phyloP scores from a whole-genome alignment of 1,140 invertebrate genomes.

The Artemia franciscana region DNA sequence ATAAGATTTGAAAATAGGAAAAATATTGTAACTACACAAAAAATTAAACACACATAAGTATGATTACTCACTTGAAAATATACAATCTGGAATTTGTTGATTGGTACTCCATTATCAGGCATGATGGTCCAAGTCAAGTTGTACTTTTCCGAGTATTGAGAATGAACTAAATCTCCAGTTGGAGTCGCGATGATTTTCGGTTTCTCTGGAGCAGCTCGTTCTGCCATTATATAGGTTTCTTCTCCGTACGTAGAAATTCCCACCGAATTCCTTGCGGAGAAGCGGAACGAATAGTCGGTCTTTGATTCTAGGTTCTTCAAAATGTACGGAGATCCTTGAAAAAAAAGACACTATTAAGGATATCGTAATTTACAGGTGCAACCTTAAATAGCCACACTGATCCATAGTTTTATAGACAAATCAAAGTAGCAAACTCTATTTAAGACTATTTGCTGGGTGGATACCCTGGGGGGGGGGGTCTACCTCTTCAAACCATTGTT shows the following conservation, averaged over 20 bases:
- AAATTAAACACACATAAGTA: too few species aligned
- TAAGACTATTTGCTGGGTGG: conserved; percentile 1
- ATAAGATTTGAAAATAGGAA: too few species aligned
- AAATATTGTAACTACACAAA: too few species aligned
- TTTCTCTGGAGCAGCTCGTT: conserved; percentile 23
- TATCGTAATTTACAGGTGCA: too few species aligned
- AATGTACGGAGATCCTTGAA: conserved; percentile 28
- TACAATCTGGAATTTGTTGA: conserved; percentile 52
- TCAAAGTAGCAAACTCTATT: too few species aligned
- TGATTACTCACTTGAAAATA: conserved; percentile 45
- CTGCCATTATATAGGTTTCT: conserved; percentile 27
- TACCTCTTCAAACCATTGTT: too few species aligned
- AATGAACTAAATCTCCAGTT: conserved; percentile 18
- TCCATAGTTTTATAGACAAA: conserved; percentile 1
- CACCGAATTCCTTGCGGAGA: conserved; percentile 58
- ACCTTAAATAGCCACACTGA: conserved; percentile 3
- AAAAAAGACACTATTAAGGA: too few species aligned
- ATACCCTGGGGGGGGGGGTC: background rate
- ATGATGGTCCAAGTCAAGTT: conserved; percentile 57
- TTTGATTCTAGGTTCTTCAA: conserved; percentile 53
- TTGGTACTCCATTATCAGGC: conserved; percentile 63
- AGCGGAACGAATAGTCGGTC: conserved; percentile 56
- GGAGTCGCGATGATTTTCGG: conserved; percentile 25
- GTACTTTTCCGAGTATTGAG: conserved; percentile 43
- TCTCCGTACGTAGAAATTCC: conserved; percentile 24